Evolutionary conservation across 2,888 invertebrate species (phyloP).

Genomic region (Lamellibrachia satsuma): DNA sequence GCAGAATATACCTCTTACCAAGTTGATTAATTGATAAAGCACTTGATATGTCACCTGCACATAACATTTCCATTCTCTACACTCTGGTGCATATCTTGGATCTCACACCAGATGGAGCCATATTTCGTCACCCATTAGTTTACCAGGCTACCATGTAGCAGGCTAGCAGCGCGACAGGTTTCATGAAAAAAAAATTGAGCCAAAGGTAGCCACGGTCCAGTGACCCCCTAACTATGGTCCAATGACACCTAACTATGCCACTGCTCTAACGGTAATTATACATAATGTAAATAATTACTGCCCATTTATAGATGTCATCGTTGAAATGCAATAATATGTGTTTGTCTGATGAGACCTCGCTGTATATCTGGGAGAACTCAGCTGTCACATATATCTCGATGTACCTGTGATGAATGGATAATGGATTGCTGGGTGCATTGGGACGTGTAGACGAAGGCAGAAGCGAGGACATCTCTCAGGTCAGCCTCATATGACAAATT

Average conservation of each 20-base stretch:
- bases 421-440: neutral
- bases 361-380: neutral
- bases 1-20: neutral
- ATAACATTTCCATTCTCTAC: neutral
- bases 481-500: no score
- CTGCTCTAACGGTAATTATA: neutral
- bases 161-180: no score
- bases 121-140: no score
- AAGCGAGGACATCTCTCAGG: neutral
- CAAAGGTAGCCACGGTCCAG: no score
- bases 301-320: neutral
- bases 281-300: neutral
- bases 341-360: neutral
- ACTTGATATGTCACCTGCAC: neutral
- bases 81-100: neutral
- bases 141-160: no score
- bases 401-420: neutral
- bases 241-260: no score
- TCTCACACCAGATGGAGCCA: no score
- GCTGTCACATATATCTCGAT: neutral
- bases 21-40: neutral
- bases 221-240: no score
- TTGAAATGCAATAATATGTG: neutral
- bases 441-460: neutral
- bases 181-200: no score